Evolutionary conservation across 2,113 vertebrate species (phyloP).

Genomic region (Pterophyllum scalare): DNA sequence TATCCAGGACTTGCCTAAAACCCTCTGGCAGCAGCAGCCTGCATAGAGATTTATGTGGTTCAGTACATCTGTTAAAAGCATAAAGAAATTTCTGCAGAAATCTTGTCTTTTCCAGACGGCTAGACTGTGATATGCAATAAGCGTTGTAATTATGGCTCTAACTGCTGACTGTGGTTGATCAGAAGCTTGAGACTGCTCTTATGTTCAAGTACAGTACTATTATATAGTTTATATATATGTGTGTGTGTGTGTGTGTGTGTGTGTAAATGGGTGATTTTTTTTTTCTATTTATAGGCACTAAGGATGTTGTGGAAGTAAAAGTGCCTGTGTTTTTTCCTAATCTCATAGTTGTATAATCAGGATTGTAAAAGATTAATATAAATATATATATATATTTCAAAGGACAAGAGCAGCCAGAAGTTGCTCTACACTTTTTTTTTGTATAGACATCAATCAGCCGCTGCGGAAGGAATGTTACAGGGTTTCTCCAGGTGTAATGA

Average conservation of each 20-base stretch:
- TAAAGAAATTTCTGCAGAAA: constrained; percentile 60
- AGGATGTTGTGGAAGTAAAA: constrained; percentile 49
- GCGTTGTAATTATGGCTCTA: constrained; percentile 61
- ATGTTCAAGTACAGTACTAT: constrained; percentile 59
- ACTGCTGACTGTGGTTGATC: constrained; percentile 56
- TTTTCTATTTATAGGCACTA: constrained; percentile 73
- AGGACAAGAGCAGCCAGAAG: constrained; percentile 26
- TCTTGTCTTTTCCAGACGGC: constrained; percentile 59
- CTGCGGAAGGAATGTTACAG: constrained; percentile 58
- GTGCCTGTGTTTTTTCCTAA: constrained; percentile 76
- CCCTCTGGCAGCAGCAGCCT: constrained; percentile 53
- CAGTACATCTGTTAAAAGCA: constrained; percentile 75
- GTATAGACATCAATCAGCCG: constrained; percentile 52
- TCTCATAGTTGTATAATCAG: constrained; percentile 62
- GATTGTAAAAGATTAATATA: constrained; percentile 75
- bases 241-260: not conserved
- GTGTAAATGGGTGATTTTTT: constrained; percentile 28
- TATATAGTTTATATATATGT: constrained; percentile 63
- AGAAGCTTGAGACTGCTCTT: constrained; percentile 42
- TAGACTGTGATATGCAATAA: constrained; percentile 61
- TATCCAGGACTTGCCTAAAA: constrained; percentile 50
- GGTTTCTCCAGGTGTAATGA: constrained; percentile 38
- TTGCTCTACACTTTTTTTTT: constrained; percentile 55
- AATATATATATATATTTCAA: constrained; percentile 72
- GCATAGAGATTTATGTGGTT: constrained; percentile 68